phyloP scores from a whole-genome alignment of 2,888 invertebrate genomes.

The Piscicola geometra region DNA sequence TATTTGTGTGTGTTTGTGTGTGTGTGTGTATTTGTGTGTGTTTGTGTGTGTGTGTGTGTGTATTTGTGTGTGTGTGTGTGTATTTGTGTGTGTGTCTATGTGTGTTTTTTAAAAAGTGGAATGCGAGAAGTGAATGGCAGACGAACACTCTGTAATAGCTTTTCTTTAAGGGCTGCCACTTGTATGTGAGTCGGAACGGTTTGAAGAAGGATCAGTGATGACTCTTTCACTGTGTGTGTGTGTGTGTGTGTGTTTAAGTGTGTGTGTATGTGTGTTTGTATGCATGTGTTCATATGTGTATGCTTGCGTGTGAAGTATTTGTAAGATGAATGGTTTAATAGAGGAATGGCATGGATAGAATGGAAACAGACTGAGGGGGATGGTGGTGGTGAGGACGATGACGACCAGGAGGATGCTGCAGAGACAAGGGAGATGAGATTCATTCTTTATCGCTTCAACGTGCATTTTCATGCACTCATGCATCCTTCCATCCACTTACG shows the following conservation, averaged over 20 bases:
- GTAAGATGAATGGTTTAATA: not conserved
- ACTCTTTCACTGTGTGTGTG: constrained; percentile 43
- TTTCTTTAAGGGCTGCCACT: constrained; percentile 74
- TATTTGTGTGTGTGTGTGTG: not conserved
- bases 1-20: constrained; percentile 42
- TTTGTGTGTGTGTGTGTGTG: constrained; percentile 44
- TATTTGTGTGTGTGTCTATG: not conserved
- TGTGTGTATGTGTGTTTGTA: not conserved
- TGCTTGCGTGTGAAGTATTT: not conserved
- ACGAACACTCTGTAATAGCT: constrained; percentile 62
- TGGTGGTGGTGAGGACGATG: constrained; percentile 56
- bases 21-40: not conserved
- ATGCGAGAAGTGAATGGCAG: not conserved
- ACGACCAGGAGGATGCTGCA: constrained; percentile 69
- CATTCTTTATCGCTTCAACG: not conserved
- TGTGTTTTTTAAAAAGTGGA: not conserved
- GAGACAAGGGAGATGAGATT: constrained; percentile 31
- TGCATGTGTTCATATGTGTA: not conserved
- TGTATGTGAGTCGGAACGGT: constrained; percentile 98
- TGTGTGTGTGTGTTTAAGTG: not conserved
- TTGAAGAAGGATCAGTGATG: constrained; percentile 64
- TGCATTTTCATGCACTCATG: not conserved
- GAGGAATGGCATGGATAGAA: not conserved
- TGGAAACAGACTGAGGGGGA: constrained; percentile 48
- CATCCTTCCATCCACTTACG: not conserved